Conservation (phyloP, 1,140 invertebrate genomes). For the Heliconius congener region DNA sequence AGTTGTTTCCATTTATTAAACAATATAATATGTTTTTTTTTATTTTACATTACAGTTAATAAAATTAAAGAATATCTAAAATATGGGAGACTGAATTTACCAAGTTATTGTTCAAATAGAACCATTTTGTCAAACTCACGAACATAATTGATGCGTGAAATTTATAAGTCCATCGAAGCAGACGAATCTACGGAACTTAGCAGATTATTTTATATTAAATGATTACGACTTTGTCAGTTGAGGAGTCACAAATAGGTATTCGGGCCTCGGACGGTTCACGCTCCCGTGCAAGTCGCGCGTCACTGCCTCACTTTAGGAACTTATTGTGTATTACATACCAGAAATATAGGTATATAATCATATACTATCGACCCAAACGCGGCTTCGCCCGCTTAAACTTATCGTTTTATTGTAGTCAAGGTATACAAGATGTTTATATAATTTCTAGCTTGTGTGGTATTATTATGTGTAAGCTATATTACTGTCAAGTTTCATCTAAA, state of each 20-base stretch:
- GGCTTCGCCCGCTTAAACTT: no score
- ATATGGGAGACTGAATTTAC: no score
- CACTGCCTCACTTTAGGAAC: not conserved
- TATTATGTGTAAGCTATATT: no score
- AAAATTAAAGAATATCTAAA: no score
- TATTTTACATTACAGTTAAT: no score
- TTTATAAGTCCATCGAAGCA: not conserved
- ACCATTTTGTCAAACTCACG: not conserved
- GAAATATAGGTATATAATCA: not conserved
- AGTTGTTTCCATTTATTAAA: no score
- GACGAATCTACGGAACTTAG: not conserved
- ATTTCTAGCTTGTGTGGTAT: no score
- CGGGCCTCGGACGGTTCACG: not conserved
- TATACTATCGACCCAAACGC: no score
- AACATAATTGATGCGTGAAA: not conserved
- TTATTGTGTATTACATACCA: not conserved
- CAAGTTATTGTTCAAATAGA: not conserved
- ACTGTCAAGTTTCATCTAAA: no score
- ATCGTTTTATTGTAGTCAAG: no score
- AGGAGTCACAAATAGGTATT: not conserved
- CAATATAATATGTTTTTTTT: no score
- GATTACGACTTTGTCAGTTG: not conserved
- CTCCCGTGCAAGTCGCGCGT: not conserved
- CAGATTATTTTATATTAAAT: conserved; percentile 12
- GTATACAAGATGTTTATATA: no score